Percentiles rank a stretch among this genome's conserved stretches.
These are phyloP conservation scores for Typhlichthys eigenmanni DNA, from an alignment of 2,797 vertebrate genomes.

Conservation along the genomic window DNA sequence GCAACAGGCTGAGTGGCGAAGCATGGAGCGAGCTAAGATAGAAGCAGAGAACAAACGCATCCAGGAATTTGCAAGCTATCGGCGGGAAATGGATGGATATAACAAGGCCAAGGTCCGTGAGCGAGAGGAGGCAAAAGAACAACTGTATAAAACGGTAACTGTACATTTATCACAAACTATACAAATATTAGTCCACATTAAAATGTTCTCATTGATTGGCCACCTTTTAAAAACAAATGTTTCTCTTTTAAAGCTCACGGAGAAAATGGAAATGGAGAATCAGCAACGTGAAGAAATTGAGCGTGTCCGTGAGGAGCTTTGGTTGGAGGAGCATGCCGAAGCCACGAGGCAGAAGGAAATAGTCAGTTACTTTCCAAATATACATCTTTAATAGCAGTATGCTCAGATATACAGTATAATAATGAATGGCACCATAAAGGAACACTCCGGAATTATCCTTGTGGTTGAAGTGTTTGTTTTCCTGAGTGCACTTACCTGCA, in stretches of 20 bases:
- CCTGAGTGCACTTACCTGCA: too few species aligned
- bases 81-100: constrained; percentile 78
- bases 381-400: background rate
- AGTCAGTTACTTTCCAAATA: constrained; percentile 69
- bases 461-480: too few species aligned
- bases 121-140: constrained; percentile 79
- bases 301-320: constrained; percentile 81
- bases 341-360: constrained; percentile 75
- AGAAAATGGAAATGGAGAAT: constrained; percentile 79
- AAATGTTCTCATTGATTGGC: background rate
- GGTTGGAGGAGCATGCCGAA: constrained; percentile 85
- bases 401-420: background rate
- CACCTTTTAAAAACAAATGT: background rate
- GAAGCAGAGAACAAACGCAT: constrained; percentile 92
- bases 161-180: background rate
- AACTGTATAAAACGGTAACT: constrained; percentile 80
- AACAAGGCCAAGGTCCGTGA: constrained; percentile 78
- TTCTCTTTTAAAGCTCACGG: constrained; percentile 71
- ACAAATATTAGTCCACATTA: background rate
- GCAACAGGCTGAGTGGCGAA: constrained; percentile 83
- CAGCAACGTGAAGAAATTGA: constrained; percentile 86
- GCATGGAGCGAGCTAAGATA: constrained; percentile 84
- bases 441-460: too few species aligned
- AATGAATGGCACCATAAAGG: background rate
- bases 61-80: constrained; percentile 79